Base-by-base conservation (phyloP, 1,140 invertebrate species). In the Rhyzopertha dominica region DNA sequence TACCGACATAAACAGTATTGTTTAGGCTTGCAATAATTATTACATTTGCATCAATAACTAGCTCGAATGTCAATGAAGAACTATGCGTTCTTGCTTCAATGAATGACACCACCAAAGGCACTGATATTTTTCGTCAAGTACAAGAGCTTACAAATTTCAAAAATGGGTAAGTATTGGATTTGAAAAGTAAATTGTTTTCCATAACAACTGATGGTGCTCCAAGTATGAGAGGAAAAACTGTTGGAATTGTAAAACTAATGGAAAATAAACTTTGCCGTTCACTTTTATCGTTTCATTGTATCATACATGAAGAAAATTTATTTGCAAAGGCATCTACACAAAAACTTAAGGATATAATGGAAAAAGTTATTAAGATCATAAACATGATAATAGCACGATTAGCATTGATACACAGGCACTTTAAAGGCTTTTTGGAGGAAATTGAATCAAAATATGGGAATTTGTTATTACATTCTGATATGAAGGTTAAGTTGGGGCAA, bases 121-220 rank as follows among this genome's bases (percentile, higher is more conserved):
- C n/a, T n/a, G n/a, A n/a, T 16, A 38, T 22, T 40, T 28, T 30
- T 40, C 36, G 43, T 38, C 34, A 46, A 29, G 36, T 46, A 46
- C 43, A 46, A 46, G 4, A 29, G 19, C 23, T 41, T 37, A 28
- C 36, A 29, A 46, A 46, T 46, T 38, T 40, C 24, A 40, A 46
- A 40, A 46, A 39, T 41, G 23, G 24, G 43, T 14, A 46, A 46
- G 43, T 40, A 46, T 46, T 41, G 37, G 37, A 40, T 46, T 46
- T 40, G 12, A 40, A 46, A 40, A 29, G 35, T 26, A 40, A 46
- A 46, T 40, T 46, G 35, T 46, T 47, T 50, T 50, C 34, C 48
- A 47, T 50, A 50, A 50, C 43, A 40, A 46, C 31, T 35, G 46
- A 48, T 24, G 46, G 40, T 35, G 40, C 46, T 43, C 29, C 38